Conservation (phyloP, 2,888 invertebrate species). For the Limenitis camilla region DNA sequence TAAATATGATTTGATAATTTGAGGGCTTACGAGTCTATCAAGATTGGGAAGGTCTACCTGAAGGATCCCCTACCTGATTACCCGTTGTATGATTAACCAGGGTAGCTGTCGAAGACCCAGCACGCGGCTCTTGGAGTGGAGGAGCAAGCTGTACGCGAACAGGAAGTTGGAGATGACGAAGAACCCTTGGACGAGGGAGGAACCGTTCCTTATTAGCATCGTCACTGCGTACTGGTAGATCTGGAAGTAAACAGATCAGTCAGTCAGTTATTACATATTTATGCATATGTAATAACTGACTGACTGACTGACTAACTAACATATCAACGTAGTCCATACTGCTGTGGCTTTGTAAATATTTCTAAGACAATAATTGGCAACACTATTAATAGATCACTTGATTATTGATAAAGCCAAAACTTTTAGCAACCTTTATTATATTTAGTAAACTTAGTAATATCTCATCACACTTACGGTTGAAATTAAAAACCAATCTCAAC, state of each 20-base stretch:
- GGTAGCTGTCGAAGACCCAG: slow-evolving; percentile 36
- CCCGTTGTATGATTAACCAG: slow-evolving; percentile 34
- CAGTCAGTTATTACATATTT: neutral
- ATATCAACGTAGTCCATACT: slow-evolving; percentile 29
- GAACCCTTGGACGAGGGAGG: slow-evolving; percentile 47
- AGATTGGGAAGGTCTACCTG: too few species aligned
- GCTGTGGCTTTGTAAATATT: too few species aligned
- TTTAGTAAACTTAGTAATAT: too few species aligned
- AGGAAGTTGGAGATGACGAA: slow-evolving; percentile 50
- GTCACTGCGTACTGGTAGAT: slow-evolving; percentile 35
- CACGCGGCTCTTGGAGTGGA: slow-evolving; percentile 31
- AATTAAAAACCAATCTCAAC: too few species aligned
- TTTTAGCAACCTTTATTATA: too few species aligned
- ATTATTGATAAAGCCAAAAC: too few species aligned
- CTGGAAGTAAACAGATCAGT: slow-evolving; percentile 24
- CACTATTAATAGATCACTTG: too few species aligned
- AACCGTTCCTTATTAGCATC: slow-evolving; percentile 49
- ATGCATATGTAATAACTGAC: neutral
- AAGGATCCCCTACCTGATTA: slow-evolving; percentile 37
- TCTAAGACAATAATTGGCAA: too few species aligned
- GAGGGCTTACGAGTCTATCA: too few species aligned
- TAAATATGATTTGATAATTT: too few species aligned
- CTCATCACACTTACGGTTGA: too few species aligned
- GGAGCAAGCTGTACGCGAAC: slow-evolving; percentile 46
- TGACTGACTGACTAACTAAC: neutral